Percentiles rank a stretch among this genome's conserved stretches.
Conservation (phyloP, 2,113 vertebrate genomes). For the Arenaria interpres region DNA sequence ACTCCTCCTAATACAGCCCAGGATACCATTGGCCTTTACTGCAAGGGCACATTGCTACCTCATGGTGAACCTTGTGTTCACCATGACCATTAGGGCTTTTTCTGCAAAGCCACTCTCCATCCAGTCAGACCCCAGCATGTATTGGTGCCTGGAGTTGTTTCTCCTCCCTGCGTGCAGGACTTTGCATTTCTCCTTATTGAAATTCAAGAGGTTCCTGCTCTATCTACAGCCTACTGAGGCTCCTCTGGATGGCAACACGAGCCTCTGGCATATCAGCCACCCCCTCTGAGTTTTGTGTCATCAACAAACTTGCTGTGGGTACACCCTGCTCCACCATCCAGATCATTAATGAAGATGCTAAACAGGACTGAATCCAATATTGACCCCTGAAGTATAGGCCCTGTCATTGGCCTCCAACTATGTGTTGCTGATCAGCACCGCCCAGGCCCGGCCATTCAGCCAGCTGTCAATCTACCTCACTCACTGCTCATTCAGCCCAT, state of each 20-base stretch:
- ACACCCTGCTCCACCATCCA: neutral
- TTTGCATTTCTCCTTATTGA: neutral
- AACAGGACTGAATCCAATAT: neutral
- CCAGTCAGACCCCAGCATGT: neutral
- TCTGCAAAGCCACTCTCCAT: neutral
- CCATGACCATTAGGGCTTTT: neutral
- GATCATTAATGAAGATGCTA: neutral
- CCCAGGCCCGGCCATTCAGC: fast-evolving
- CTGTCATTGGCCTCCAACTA: neutral
- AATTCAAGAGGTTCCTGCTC: neutral
- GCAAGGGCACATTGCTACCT: neutral
- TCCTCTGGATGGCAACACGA: neutral
- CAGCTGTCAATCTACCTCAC: neutral
- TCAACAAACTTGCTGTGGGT: neutral
- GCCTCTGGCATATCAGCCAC: neutral
- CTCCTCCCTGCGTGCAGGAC: neutral
- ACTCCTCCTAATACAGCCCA: neutral
- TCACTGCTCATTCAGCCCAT: neutral
- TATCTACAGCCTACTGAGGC: neutral
- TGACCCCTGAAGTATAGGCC: fast-evolving
- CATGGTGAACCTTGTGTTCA: too few species aligned
- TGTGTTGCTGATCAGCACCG: fast-evolving
- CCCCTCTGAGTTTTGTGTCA: neutral
- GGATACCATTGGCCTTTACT: neutral
- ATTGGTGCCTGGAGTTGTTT: neutral